Percentiles rank a stretch among this genome's conserved stretches.
phyloP scores from a whole-genome alignment of 1,140 invertebrate genomes.

The Lanistes nyassanus region DNA sequence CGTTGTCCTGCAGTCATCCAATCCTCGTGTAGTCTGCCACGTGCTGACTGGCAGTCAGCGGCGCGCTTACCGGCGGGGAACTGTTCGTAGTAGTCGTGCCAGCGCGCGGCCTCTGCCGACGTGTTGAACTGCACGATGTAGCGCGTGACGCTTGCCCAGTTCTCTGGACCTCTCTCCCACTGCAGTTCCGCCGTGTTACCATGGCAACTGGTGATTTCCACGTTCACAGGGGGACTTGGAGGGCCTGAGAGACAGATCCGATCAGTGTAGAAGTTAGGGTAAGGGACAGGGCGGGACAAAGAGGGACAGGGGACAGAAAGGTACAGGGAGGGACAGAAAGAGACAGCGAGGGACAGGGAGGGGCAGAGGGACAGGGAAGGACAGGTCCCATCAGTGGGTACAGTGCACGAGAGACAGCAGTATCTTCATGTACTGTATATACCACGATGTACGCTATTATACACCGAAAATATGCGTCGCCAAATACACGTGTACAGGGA shows the following conservation, averaged over 20 bases:
- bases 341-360: not conserved
- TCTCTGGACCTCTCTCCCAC: slow-evolving; percentile 81
- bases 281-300: not conserved
- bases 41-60: slow-evolving; percentile 27
- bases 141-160: slow-evolving; percentile 88
- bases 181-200: slow-evolving; percentile 78
- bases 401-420: too few species aligned
- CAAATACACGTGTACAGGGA: too few species aligned
- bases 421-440: too few species aligned
- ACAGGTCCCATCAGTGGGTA: not conserved
- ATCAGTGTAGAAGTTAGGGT: not conserved
- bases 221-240: slow-evolving; percentile 86
- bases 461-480: too few species aligned
- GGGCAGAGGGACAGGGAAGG: not conserved
- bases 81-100: slow-evolving; percentile 69
- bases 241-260: slow-evolving; percentile 79
- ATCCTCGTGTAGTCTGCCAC: too few species aligned
- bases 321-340: not conserved
- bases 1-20: too few species aligned
- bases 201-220: slow-evolving; percentile 66
- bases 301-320: not conserved
- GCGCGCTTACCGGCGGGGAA: slow-evolving; percentile 1
- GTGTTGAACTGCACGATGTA: slow-evolving; percentile 96
- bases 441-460: too few species aligned
- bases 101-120: slow-evolving; percentile 89